Percentiles rank a stretch among this genome's conserved stretches.
These are phyloP conservation scores for Epinotia ramella DNA, from an alignment of 2,888 invertebrate genomes.

Conservation along the genomic window DNA sequence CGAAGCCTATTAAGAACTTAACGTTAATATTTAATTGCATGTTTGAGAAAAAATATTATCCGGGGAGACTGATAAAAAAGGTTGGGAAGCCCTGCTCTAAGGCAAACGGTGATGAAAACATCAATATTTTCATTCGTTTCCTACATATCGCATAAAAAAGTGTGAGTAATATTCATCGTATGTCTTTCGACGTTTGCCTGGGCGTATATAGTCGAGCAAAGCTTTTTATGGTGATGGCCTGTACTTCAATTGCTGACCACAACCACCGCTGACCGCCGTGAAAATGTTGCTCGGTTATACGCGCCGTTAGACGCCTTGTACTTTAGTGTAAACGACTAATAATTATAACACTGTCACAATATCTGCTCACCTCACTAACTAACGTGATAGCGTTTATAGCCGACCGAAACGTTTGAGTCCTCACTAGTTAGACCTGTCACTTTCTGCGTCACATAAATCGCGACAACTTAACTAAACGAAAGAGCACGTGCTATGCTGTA, in stretches of 20 bases:
- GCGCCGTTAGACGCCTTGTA: conserved; percentile 11
- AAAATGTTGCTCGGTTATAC: neutral
- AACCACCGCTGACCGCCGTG: neutral
- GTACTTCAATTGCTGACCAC: neutral
- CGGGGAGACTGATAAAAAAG: neutral
- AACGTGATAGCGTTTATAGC: neutral
- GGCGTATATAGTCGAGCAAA: neutral
- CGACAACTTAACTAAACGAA: no score
- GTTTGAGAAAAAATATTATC: neutral
- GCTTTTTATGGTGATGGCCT: neutral
- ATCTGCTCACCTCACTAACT: neutral
- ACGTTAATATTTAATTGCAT: no score
- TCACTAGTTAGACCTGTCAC: neutral
- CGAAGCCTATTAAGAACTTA: no score
- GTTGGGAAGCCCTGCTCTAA: neutral
- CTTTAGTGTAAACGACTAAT: conserved; percentile 23
- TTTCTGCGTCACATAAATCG: no score
- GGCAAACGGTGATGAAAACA: neutral
- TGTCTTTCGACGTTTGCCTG: neutral
- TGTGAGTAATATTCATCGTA: neutral
- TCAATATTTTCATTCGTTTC: neutral
- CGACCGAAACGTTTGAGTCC: neutral
- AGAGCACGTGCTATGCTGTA: no score
- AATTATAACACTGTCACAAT: neutral
- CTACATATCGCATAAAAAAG: neutral